A percentile compares a stretch with the other conserved stretches of the same genome.
phyloP scores from a whole-genome alignment of 2,113 vertebrate genomes.

The Promerops cafer region DNA sequence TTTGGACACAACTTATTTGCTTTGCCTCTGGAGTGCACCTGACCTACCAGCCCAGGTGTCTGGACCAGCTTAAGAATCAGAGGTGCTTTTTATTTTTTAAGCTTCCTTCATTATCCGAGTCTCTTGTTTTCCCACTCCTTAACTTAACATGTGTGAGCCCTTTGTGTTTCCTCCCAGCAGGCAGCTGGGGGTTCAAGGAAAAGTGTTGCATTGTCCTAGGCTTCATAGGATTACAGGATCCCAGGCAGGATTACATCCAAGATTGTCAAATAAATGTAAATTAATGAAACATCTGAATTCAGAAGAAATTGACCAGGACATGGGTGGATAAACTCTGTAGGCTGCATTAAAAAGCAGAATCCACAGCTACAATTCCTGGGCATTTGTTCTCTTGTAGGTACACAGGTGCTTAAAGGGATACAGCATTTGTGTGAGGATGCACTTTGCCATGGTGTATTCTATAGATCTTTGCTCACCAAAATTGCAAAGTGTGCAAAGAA shows the following conservation, averaged over 20 bases:
- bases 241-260: neutral
- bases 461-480: neutral
- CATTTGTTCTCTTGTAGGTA: neutral
- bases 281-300: neutral
- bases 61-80: neutral
- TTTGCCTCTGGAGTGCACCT: neutral
- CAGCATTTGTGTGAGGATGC: neutral
- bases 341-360: neutral
- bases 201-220: neutral
- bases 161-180: neutral
- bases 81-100: neutral
- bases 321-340: neutral
- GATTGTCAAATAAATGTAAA: neutral
- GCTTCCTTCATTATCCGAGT: neutral
- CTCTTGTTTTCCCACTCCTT: neutral
- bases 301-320: neutral
- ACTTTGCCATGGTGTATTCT: neutral
- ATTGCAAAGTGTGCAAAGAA: neutral
- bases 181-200: neutral
- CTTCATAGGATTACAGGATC: neutral
- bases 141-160: accelerated
- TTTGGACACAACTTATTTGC: neutral
- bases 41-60: neutral
- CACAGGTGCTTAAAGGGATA: neutral
- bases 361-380: neutral